Base-by-base conservation (phyloP, 2,888 invertebrate genomes). In the Salticus scenicus region DNA sequence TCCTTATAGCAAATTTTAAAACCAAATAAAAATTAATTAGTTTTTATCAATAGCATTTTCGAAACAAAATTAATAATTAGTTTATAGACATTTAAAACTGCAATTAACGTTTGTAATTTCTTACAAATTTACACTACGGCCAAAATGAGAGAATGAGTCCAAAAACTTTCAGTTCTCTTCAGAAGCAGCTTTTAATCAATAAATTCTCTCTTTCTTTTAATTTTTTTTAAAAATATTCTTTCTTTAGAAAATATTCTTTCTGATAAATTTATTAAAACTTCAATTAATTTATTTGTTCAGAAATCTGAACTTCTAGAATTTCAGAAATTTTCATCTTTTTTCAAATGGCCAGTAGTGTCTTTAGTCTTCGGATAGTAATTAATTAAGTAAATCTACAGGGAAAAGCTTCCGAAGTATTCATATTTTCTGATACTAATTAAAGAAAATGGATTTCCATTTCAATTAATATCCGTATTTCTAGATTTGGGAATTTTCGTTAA, bases 91-190 rank as follows among this genome's bases (percentile, higher is more conserved):
- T 57, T 24, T 24, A 8, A n/a, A 24, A 57, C 4, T 24, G 1
- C 24, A 57, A 24, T 57, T 24, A n/a, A 47, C 10, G 7, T 47
- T 47, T 10, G 47, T 47, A 47, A 47, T 47, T 47, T 12, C n/a
- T 47, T 10, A 47, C 47, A n/a, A 47, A 47, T 7, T 57, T 57
- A 67, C 67, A 67, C 67, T 64, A 30, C 57, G 64, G 74, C 82
- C 82, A 83, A 83, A 83, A 83, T 83, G 82, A 83, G 82, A 75
- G 70, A 82, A 80, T 80, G 73, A 14, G 14, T 57, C 20, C 47
- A n/a, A 47, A 14, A 47, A 47, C 17, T 47, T 47, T 14, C 47
- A 2, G n/a, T 17, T 10, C 47, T 5, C 47, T 47, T 47, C 17
- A 14, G 47, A 14, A 47, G n/a, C 2, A 2, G 4, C 0, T 1